Base-by-base conservation (phyloP, 2,113 vertebrate genomes). In the Phrynocephalus versicolor region DNA sequence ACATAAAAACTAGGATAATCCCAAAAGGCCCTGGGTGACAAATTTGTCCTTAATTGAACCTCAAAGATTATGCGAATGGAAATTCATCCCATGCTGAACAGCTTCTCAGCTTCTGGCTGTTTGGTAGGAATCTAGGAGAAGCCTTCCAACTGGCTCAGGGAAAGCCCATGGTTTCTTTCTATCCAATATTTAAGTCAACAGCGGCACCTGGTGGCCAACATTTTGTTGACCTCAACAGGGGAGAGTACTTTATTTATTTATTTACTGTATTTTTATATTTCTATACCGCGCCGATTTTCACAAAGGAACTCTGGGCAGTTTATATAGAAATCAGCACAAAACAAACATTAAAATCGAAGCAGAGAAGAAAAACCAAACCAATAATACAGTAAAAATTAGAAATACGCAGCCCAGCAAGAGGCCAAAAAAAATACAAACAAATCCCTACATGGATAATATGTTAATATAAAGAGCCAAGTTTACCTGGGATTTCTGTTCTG, bases 171-270 rank as follows among this genome's bases (percentile, higher is more conserved):
- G 81, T 35, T 0, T 15, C 27, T n/a, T n/a, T n/a, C n/a, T n/a
- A 84, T 41, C 2, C 39, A 33, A 96, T 96, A 91, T 87, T 65
- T 84, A 94, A 93, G 96, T 96, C 92, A 97, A 97, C 86, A 97
- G 94, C 92, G 96, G 83, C 97, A 96, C 96, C 96, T 96, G 96
- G 95, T 96, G 97, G 95, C 65, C 65, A 75, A 37, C 8, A 19
- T 0, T 2, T 7, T 57, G 81, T n/a, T 37, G 1, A 5, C 37
- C 89, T 85, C 35, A 39, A 71, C 77, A 27, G 81, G 0, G 0
- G 10, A 2, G 73, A 57, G 30, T 25, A 84, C 83, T 33, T 60
- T 87, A n/a, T n/a, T n/a, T n/a, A n/a, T n/a, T n/a, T n/a, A n/a
- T n/a, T n/a, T n/a, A n/a, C n/a, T n/a, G n/a, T n/a, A n/a, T n/a